These are phyloP conservation scores for Melanotaenia parkinsoni DNA, from an alignment of 2,797 vertebrate genomes.

Conservation along the genomic window DNA sequence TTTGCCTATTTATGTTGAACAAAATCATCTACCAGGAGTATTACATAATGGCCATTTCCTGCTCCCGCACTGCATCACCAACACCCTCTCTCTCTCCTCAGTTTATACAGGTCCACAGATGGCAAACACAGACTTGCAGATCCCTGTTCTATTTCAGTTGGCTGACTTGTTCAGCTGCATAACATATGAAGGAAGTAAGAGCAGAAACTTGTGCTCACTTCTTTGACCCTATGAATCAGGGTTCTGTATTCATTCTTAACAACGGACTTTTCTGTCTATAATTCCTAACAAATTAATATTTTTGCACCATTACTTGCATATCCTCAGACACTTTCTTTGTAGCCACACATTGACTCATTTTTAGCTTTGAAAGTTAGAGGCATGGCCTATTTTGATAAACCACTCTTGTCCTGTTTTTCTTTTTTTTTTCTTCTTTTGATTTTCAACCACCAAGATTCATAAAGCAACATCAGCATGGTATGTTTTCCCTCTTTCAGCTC, in stretches of 20 bases:
- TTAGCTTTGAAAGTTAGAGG: slow-evolving; percentile 35
- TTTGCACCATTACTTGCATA: slow-evolving; percentile 1
- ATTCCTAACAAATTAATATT: too few relatives aligned
- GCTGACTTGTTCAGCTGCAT: slow-evolving; percentile 31
- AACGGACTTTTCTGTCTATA: too few relatives aligned
- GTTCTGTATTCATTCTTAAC: slow-evolving; percentile 23
- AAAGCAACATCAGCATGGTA: slow-evolving; percentile 20
- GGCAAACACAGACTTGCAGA: slow-evolving; percentile 38
- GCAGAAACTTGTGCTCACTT: slow-evolving; percentile 17
- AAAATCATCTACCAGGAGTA: slow-evolving; percentile 37
- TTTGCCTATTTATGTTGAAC: slow-evolving; percentile 19
- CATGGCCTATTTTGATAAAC: slow-evolving; percentile 47
- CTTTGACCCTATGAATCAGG: slow-evolving; percentile 16
- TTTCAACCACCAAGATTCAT: slow-evolving; percentile 46
- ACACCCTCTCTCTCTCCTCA: slow-evolving; percentile 53
- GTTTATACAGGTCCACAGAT: slow-evolving; percentile 64
- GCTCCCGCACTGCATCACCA: slow-evolving; percentile 56
- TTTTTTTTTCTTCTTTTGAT: slow-evolving; percentile 38
- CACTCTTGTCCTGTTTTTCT: background rate
- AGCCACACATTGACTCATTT: background rate
- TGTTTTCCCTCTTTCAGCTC: slow-evolving; percentile 32
- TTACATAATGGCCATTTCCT: slow-evolving; percentile 57
- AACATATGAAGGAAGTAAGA: slow-evolving; percentile 17
- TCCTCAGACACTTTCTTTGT: background rate
- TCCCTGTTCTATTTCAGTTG: slow-evolving; percentile 30